These are phyloP conservation scores for Caenorhabditis sp. DNA, from an alignment of 2,888 invertebrate species.

Conservation along the genomic window DNA sequence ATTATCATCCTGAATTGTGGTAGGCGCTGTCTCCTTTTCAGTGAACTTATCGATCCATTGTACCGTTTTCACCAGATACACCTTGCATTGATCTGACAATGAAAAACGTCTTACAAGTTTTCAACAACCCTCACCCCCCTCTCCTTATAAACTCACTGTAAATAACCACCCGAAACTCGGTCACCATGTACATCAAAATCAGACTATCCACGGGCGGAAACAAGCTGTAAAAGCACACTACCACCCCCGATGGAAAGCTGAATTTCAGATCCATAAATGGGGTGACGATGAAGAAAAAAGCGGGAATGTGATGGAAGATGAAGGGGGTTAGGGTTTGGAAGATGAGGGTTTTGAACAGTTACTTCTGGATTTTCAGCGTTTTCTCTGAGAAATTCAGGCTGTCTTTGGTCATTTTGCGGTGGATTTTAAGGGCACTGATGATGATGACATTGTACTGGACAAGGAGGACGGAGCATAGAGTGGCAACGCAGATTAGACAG, in stretches of 20 bases:
- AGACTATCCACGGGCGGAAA: not conserved
- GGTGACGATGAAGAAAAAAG: not conserved
- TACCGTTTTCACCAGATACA: too few species aligned
- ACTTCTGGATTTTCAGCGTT: not conserved
- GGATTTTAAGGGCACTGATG: not conserved
- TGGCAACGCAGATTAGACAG: not conserved
- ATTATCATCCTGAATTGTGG: too few species aligned
- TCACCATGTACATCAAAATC: not conserved
- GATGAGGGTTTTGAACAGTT: not conserved
- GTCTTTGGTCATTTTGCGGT: not conserved
- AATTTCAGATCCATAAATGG: not conserved
- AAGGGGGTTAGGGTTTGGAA: not conserved
- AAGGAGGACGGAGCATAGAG: not conserved
- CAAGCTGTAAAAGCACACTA: not conserved
- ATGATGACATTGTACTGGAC: not conserved
- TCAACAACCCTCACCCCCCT: too few species aligned
- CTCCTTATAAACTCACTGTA: not conserved
- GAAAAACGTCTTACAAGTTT: too few species aligned
- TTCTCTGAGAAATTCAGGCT: not conserved
- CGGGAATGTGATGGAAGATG: not conserved
- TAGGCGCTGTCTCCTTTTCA: too few species aligned
- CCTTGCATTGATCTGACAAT: too few species aligned
- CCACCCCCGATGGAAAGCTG: not conserved
- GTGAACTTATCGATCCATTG: too few species aligned
- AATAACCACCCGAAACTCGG: not conserved